phyloP scores from a whole-genome alignment of 2,888 invertebrate genomes.

The Ophioninae sp. region DNA sequence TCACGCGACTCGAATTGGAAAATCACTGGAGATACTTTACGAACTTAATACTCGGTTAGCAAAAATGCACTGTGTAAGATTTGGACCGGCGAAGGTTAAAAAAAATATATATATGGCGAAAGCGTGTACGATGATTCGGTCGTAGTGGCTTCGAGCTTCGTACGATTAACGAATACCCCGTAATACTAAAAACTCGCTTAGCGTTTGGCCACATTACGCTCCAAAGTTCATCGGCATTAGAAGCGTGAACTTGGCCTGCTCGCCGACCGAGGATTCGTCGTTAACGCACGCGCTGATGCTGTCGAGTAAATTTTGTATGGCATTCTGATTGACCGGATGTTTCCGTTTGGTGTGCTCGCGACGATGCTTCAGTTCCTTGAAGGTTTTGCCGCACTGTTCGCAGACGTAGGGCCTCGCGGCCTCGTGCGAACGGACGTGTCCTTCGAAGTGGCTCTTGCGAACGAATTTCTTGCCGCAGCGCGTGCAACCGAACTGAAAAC shows the following conservation, averaged over 20 bases:
- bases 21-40: neutral
- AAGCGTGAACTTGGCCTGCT: conserved; percentile 76
- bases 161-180: neutral
- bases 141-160: neutral
- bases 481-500: conserved; percentile 78
- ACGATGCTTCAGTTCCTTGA: conserved; percentile 79
- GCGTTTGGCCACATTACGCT: conserved; percentile 62
- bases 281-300: conserved; percentile 76
- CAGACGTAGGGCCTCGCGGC: conserved; percentile 78
- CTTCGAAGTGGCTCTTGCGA: conserved; percentile 79
- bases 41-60: neutral
- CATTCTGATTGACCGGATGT: conserved; percentile 75
- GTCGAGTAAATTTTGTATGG: conserved; percentile 76
- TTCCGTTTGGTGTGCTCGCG: conserved; percentile 79
- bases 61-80: neutral
- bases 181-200: neutral
- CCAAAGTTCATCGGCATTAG: conserved; percentile 78
- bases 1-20: neutral
- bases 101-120: neutral
- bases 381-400: conserved; percentile 78
- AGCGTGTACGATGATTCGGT: neutral
- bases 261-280: conserved; percentile 72
- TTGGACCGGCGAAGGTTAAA: no score
- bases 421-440: conserved; percentile 79
- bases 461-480: conserved; percentile 80